Evolutionary conservation across 2,797 vertebrate genomes (phyloP), one percentile per base, ranked within the genome.

Genomic region (Helicolenus hilgendorfi): DNA sequence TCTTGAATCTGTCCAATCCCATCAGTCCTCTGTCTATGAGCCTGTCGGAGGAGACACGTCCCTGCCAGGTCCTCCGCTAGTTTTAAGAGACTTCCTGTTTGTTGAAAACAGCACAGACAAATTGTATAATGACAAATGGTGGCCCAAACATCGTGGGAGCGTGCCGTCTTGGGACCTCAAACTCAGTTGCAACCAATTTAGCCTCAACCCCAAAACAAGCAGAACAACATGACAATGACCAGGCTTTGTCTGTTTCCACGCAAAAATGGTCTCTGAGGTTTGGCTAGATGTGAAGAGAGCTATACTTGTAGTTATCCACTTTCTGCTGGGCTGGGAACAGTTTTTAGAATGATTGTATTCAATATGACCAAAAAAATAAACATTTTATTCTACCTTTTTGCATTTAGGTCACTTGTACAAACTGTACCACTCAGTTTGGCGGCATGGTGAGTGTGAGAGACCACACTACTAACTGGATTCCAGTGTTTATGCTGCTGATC

Each of bases 81-180:
- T 91, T 96, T 92, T 93, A 75, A 89, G 90, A 85, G 90, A 97
- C 95, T 97, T 97, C 96, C 96, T 97, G 96, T 96, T 96, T 96
- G 94, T 92, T 64, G 91, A 87, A 92, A 95, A 92, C 87, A 92
- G 94, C 77, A 86, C 88, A 69, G 95, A 97, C 97, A 97, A 97
- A 97, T 97, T 96, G 97, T 93, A 96, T 97, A 97, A 97, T 97
- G 94, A 96, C 93, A 95, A 95, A 94, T 93, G 88, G 92, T 90
- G 94, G 89, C 91, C 69, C 81, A 74, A 92, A 95, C 93, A 91
- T 95, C 79, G 69, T 75, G 87, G 91, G 94, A 96, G 94, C 92
- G 68, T 86, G 94, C 93, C 55, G 91, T 96, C 91, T 83, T 58
- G 29, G 83, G 91, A 96, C 95, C 96, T 97, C 95, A 95, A 83